Evolutionary conservation across 1,140 invertebrate genomes (phyloP).

Genomic region (Drosophila watanabei): DNA sequence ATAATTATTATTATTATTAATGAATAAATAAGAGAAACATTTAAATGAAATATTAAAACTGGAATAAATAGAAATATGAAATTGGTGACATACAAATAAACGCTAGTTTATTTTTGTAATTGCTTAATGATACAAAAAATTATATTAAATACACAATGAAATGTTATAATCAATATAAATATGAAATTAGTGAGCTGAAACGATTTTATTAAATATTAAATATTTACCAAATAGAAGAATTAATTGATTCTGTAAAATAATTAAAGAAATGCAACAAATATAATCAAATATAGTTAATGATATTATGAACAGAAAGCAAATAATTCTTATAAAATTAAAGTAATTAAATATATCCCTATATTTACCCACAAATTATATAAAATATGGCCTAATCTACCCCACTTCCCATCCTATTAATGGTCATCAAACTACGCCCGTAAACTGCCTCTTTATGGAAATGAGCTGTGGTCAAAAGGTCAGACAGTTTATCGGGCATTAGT

Average conservation of each 20-base stretch:
- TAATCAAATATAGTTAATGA: background rate
- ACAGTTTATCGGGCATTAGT: constrained; percentile 56
- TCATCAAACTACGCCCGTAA: background rate
- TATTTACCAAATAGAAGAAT: background rate
- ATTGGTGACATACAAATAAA: too few species aligned
- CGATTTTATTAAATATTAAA: background rate
- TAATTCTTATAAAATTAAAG: background rate
- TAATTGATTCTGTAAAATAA: background rate
- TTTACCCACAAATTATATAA: background rate
- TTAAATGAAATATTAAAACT: too few species aligned
- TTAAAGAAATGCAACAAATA: background rate
- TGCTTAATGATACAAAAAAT: too few species aligned
- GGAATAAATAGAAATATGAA: too few species aligned
- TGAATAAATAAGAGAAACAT: too few species aligned
- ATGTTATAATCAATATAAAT: too few species aligned
- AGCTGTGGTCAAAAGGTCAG: constrained; percentile 52
- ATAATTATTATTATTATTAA: too few species aligned
- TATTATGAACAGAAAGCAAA: background rate
- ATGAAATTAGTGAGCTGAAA: too few species aligned
- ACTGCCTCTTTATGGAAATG: constrained; percentile 36
- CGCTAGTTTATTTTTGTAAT: too few species aligned
- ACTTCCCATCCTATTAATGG: background rate
- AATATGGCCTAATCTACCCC: background rate
- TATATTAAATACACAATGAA: too few species aligned
- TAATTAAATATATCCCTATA: background rate